phyloP scores from a whole-genome alignment of 2,797 vertebrate genomes.

The Carapus acus region DNA sequence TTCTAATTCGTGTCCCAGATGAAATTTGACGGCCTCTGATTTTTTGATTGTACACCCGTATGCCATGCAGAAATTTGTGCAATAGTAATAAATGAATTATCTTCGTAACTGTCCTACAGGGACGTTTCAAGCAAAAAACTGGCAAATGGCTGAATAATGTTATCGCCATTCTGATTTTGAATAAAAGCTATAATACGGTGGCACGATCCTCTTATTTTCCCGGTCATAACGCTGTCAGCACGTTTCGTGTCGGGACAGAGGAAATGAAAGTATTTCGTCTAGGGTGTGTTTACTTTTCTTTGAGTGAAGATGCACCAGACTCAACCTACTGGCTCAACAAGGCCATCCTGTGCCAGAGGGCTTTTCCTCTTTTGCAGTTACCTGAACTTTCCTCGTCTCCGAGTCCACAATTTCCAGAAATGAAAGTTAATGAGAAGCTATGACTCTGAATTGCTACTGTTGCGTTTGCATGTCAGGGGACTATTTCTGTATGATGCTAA shows the following conservation, averaged over 20 bases:
- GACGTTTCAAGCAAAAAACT: no score
- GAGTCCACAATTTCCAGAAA: neutral
- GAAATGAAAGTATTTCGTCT: slow-evolving; percentile 12
- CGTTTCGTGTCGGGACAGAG: slow-evolving; percentile 7
- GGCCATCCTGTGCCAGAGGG: slow-evolving; percentile 40
- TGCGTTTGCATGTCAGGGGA: neutral
- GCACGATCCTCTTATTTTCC: neutral
- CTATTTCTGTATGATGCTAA: neutral
- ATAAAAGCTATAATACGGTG: no score
- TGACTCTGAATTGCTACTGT: no score
- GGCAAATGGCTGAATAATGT: no score
- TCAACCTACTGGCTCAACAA: slow-evolving; percentile 59
- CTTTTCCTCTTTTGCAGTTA: slow-evolving; percentile 14
- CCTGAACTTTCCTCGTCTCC: slow-evolving; percentile 14
- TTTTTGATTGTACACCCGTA: no score
- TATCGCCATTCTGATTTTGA: no score
- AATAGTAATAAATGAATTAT: no score
- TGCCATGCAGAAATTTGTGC: no score
- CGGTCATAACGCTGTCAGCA: neutral
- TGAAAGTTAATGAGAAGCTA: neutral
- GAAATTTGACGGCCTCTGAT: no score
- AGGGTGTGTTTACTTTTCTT: slow-evolving; percentile 42
- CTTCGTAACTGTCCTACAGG: no score
- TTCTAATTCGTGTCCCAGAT: no score
- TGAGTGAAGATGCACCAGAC: slow-evolving; percentile 44